Evolutionary conservation across 1,140 invertebrate genomes (phyloP).

Genomic region (Nasonia vitripennis): DNA sequence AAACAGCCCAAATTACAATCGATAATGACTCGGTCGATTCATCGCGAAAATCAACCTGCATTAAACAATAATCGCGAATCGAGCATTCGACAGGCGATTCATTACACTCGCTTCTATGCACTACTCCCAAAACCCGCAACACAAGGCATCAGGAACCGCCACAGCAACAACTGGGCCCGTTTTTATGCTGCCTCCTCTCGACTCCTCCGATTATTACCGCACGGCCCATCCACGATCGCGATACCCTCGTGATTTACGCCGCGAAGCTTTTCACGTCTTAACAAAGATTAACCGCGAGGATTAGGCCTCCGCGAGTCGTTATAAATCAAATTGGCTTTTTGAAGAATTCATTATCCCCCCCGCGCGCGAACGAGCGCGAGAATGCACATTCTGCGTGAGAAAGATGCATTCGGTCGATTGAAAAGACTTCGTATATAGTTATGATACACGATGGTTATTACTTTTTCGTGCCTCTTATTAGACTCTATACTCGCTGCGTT

Average conservation of each 20-base stretch:
- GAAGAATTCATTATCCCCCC: constrained; percentile 42
- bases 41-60: not conserved
- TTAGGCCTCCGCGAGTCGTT: constrained; percentile 32
- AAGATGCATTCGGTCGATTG: constrained; percentile 25
- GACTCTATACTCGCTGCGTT: not conserved
- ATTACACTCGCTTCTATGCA: not conserved
- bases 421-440: constrained; percentile 9
- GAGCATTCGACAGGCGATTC: constrained; percentile 43
- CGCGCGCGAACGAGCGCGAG: too few relatives aligned
- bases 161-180: not conserved
- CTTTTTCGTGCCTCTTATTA: not conserved
- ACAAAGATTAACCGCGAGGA: constrained; percentile 48
- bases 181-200: constrained; percentile 11
- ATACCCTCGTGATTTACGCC: constrained; percentile 43
- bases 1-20: not conserved
- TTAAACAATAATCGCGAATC: constrained; percentile 21
- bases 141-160: constrained; percentile 9
- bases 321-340: constrained; percentile 49
- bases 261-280: constrained; percentile 46
- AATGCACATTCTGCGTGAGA: constrained; percentile 28
- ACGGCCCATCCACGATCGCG: constrained; percentile 21
- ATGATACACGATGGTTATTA: not conserved
- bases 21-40: not conserved
- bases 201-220: not conserved
- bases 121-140: not conserved